Conservation (phyloP, 2,888 invertebrate genomes). For the Notocelia uddmanniana region DNA sequence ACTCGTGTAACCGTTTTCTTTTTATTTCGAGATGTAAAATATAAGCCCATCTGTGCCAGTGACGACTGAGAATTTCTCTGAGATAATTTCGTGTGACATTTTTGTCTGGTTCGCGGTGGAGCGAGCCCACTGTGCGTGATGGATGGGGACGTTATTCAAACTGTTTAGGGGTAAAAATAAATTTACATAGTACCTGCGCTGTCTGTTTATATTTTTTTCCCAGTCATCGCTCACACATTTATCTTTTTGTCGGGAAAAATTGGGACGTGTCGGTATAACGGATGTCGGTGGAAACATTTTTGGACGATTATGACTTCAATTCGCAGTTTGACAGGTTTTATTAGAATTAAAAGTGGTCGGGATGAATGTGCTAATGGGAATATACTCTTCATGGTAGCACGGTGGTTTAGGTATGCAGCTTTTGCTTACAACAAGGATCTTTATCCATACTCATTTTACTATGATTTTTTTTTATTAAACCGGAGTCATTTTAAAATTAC, state of each 20-base stretch:
- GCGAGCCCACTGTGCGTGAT: conserved; percentile 48
- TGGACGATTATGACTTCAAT: conserved; percentile 36
- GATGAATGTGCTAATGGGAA: neutral
- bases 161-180: conserved; percentile 48
- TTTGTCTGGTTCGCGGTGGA: conserved; percentile 43
- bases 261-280: conserved; percentile 35
- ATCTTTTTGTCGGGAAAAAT: conserved; percentile 44
- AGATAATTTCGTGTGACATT: conserved; percentile 50
- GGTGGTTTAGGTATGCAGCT: neutral
- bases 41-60: conserved; percentile 51
- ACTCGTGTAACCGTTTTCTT: conserved; percentile 53
- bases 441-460: no score
- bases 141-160: conserved; percentile 50
- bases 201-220: conserved; percentile 46
- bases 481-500: no score
- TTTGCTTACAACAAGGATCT: no score
- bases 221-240: conserved; percentile 45
- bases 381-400: neutral
- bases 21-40: conserved; percentile 56
- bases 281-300: conserved; percentile 40
- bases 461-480: no score
- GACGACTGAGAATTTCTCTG: conserved; percentile 52
- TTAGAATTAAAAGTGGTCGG: conserved; percentile 37
- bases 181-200: conserved; percentile 48
- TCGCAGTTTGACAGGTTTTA: conserved; percentile 40